phyloP scores from a whole-genome alignment of 1,140 invertebrate genomes.

The Gonatopus flavifemur region DNA sequence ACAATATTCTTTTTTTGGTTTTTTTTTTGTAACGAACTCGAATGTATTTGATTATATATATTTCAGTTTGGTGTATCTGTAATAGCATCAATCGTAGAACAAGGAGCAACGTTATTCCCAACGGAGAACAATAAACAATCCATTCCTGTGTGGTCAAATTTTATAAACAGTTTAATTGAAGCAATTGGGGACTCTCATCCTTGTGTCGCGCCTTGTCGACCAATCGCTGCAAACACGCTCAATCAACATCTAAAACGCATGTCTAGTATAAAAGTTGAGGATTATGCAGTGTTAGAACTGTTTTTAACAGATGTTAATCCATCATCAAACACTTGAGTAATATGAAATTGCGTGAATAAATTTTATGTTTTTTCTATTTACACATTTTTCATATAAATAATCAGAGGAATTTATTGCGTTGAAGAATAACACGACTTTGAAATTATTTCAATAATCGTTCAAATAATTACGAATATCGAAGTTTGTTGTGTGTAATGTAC shows the following conservation, averaged over 20 bases:
- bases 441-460: no score
- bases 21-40: not conserved
- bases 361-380: no score
- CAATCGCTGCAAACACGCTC: constrained; percentile 44
- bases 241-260: constrained; percentile 47
- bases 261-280: constrained; percentile 37
- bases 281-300: constrained; percentile 43
- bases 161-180: constrained; percentile 41
- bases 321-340: no score
- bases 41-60: constrained; percentile 7
- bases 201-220: constrained; percentile 43
- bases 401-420: no score
- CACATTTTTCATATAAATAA: no score
- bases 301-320: constrained; percentile 49
- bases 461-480: no score
- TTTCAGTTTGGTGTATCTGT: constrained; percentile 55
- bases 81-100: constrained; percentile 47
- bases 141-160: constrained; percentile 49
- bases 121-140: constrained; percentile 21
- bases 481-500: no score
- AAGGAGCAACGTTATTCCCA: constrained; percentile 43
- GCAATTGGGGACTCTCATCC: constrained; percentile 35
- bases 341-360: no score
- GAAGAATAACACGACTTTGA: no score
- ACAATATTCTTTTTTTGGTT: constrained; percentile 3